Evolutionary conservation across 2,797 vertebrate genomes (phyloP).

Genomic region (Sebastiscus albofasciatus): DNA sequence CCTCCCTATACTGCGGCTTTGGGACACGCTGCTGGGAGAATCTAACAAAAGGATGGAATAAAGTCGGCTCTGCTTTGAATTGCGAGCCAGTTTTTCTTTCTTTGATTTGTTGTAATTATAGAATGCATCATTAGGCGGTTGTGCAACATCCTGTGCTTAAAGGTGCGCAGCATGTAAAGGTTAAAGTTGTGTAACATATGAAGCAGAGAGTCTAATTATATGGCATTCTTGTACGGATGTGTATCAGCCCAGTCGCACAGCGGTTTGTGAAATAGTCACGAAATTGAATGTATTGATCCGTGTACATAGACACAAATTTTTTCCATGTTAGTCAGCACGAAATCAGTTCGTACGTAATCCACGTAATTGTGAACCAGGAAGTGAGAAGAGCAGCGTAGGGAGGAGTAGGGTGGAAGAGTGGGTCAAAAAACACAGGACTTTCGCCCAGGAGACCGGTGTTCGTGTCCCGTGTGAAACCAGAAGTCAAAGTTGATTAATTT

Average conservation of each 20-base stretch:
- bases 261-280: no score
- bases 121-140: slow-evolving; percentile 32
- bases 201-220: background rate
- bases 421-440: no score
- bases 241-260: background rate
- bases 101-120: slow-evolving; percentile 40
- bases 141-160: slow-evolving; percentile 34
- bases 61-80: slow-evolving; percentile 20
- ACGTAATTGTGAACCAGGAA: no score
- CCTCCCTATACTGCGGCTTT: background rate
- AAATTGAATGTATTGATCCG: no score
- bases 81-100: slow-evolving; percentile 14
- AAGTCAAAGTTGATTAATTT: no score
- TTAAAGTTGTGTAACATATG: slow-evolving; percentile 25
- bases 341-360: no score
- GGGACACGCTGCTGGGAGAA: background rate
- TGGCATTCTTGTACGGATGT: background rate
- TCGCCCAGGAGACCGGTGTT: no score
- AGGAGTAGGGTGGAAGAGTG: no score
- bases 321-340: no score
- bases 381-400: no score
- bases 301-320: no score
- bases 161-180: slow-evolving; percentile 27
- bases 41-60: background rate
- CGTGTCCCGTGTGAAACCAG: no score